Base-by-base conservation (phyloP, 2,113 vertebrate species). In the Pyrgilauda ruficollis region DNA sequence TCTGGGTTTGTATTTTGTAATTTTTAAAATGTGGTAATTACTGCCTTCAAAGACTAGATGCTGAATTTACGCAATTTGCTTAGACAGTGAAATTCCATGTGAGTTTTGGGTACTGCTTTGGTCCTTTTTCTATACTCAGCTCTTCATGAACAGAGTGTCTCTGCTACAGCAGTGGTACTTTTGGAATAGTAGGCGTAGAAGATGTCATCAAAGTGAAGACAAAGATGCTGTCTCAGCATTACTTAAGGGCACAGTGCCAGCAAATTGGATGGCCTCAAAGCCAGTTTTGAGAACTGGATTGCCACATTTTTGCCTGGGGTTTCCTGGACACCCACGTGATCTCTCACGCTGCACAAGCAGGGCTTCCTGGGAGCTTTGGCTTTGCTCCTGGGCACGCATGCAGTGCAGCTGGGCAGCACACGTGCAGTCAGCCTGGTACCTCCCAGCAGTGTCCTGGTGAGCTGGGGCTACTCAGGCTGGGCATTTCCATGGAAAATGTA, bases 261-360 rank as follows among this genome's bases (percentile, higher is more conserved):
- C 3, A 5, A 39, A 37, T 26, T 35, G 16, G 18, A 75, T 49
- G 67, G 39, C 28, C 53, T 64, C 15, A 78, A 76, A 96, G 37
- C 22, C 39, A 33, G 41, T 66, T 78, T 55, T 59, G 73, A 63
- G 75, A 88, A 50, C 47, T 44, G 37, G 56, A 78, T 93, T 87
- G 69, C 69, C 62, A 84, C 77, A 63, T 58, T 86, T 90, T 72
- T 75, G 31, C 69, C 47, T 0, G 3, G 53, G 26, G 53, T 72
- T 91, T 91, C 43, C 81, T 68, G 66, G 66, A 43, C 69, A 31
- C 31, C 59, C 76, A 24, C 1, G 1, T 89, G 89, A 44, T 44
- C 16, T 39, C 41, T 50, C 33, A 31, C 0, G 0, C 61, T 55
- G 31, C 43, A 1, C 4, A 15, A 8, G 30, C 3, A 2, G 31